Conservation (phyloP, 2,113 vertebrate genomes). For the Sclerurus mexicanus region DNA sequence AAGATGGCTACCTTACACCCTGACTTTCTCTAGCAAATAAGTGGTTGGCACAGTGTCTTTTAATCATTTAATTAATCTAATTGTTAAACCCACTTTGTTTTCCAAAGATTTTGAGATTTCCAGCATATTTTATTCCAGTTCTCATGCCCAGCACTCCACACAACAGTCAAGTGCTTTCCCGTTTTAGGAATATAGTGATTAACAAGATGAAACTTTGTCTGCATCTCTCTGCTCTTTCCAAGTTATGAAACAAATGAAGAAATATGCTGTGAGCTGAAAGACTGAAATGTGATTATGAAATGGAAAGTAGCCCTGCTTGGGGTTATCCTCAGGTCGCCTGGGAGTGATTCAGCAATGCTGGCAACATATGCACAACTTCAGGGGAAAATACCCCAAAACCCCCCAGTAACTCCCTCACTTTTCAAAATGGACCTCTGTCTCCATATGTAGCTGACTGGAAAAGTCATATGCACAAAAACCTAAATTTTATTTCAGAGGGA, state of each 20-base stretch:
- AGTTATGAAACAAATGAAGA: conserved; percentile 1
- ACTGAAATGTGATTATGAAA: background rate
- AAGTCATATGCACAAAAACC: background rate
- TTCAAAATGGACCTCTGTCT: background rate
- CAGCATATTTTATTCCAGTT: background rate
- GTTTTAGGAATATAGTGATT: background rate
- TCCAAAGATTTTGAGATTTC: background rate
- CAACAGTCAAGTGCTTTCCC: background rate
- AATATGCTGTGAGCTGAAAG: background rate
- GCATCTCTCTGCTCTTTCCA: background rate
- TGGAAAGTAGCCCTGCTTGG: background rate
- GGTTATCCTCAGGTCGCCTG: background rate
- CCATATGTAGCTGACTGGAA: background rate
- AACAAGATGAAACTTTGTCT: background rate
- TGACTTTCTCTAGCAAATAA: background rate
- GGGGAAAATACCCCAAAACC: background rate
- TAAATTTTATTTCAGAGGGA: background rate
- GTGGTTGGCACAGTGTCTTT: background rate
- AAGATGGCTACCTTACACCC: background rate
- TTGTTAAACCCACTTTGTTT: background rate
- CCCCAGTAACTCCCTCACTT: background rate
- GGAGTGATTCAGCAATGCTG: background rate
- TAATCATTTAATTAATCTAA: background rate
- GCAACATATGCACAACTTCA: background rate
- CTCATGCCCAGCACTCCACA: background rate